Evolutionary conservation across 1,140 invertebrate species (phyloP).

Genomic region (Carcinoscorpius rotundicauda): DNA sequence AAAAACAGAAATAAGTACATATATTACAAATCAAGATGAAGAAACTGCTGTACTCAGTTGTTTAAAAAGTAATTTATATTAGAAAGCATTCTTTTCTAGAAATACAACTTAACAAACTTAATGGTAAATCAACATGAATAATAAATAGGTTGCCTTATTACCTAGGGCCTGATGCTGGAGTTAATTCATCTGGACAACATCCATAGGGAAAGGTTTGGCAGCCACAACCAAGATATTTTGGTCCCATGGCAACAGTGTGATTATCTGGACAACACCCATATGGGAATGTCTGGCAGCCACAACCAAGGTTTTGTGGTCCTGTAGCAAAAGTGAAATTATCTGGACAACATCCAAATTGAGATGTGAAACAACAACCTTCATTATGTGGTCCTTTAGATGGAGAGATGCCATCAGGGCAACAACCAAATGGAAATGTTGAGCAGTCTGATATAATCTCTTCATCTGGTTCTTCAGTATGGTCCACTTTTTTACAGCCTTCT

Average conservation of each 20-base stretch:
- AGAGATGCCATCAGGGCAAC: constrained; percentile 58
- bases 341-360: constrained; percentile 67
- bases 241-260: constrained; percentile 32
- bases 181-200: constrained; percentile 48
- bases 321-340: constrained; percentile 59
- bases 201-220: constrained; percentile 34
- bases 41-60: too few species aligned
- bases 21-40: too few species aligned
- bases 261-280: constrained; percentile 23
- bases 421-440: constrained; percentile 43
- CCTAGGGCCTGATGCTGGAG: constrained; percentile 24
- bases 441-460: constrained; percentile 47
- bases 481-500: constrained; percentile 49
- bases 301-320: constrained; percentile 31
- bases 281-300: constrained; percentile 25
- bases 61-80: too few species aligned
- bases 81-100: too few species aligned
- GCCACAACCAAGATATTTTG: constrained; percentile 23
- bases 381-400: constrained; percentile 38
- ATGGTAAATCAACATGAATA: too few species aligned
- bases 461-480: constrained; percentile 41
- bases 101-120: too few species aligned
- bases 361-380: constrained; percentile 15
- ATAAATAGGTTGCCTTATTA: constrained; percentile 38
- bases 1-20: too few species aligned